These are phyloP conservation scores for Ridgeia piscesae DNA, from an alignment of 1,140 invertebrate species.

Conservation along the genomic window DNA sequence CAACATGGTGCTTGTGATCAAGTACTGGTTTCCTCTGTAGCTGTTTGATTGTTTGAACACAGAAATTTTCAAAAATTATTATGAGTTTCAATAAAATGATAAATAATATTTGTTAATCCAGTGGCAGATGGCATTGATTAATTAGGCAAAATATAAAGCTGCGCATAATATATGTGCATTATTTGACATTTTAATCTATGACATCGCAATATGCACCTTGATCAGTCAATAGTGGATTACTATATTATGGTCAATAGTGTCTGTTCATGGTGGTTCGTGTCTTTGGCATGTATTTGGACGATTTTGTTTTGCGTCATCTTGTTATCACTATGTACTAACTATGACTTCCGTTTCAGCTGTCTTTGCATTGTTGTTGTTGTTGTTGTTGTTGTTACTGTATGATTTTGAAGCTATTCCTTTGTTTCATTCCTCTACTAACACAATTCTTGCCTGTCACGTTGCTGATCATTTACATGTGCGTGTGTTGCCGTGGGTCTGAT, in stretches of 20 bases:
- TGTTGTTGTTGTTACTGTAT: not conserved
- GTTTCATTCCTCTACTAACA: not conserved
- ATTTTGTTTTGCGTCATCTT: not conserved
- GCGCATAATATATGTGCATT: not conserved
- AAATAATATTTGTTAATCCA: not conserved
- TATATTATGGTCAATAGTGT: not conserved
- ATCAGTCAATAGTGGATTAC: too few relatives aligned
- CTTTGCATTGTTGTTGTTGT: not conserved
- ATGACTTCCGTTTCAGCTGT: slow-evolving; percentile 29
- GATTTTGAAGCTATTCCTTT: not conserved
- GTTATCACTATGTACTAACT: not conserved
- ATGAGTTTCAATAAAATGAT: too few relatives aligned
- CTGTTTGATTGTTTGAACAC: not conserved
- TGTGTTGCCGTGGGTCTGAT: slow-evolving; percentile 38
- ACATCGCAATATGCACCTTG: too few relatives aligned
- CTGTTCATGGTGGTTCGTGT: slow-evolving; percentile 46
- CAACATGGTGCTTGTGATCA: not conserved
- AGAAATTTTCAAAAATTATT: too few relatives aligned
- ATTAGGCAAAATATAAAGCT: slow-evolving; percentile 18
- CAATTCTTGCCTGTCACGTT: not conserved
- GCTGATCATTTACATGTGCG: slow-evolving; percentile 27
- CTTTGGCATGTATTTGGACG: slow-evolving; percentile 43
- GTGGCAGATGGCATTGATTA: too few relatives aligned
- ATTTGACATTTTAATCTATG: too few relatives aligned
- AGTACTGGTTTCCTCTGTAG: not conserved